Base-by-base conservation (phyloP, 1,140 invertebrate genomes). In the Caenorhabditis brenneri region DNA sequence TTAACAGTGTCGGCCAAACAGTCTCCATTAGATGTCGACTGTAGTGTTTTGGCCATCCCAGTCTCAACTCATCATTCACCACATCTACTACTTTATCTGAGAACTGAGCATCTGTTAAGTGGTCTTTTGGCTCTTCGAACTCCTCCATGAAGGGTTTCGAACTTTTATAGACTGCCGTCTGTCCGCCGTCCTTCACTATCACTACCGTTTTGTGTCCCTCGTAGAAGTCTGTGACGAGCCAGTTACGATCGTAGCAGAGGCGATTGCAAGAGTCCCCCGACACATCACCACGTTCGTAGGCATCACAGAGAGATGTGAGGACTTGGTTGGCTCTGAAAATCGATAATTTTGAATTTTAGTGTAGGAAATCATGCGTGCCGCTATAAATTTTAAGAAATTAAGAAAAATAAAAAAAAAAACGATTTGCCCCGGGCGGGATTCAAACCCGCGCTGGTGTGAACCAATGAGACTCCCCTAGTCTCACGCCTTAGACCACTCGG, bases 41-140 rank as follows among this genome's bases (percentile, higher is more conserved):
- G 81, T 88, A 88, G 22, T 86, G 58, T 31, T 31, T 51, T 9
- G 89, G 89, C 88, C 89, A 90, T 79, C 84, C 89, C 7, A 90
- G 79, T 29, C 79, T 85, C 36, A 91, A 58, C 42, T 89, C 89
- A 22, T 90, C 86, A 79, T 90, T 91, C n/a, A 90, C 86, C 15
- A 88, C 36, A 51, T 90, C 89, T 5, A 91, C 60, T 74, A 88
- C 88, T 58, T 46, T 89, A 81, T 91, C 88, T 19, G 84, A 85
- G 79, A 87, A 90, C 49, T 90, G 51, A 0, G 86, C 84, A n/a
- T 91, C 87, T 6, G 85, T 81, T 1, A 89, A 65, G 16, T 81
- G 39, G 4, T 58, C 16, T 46, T 90, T 86, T 15, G 89, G 39
- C 42, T 86, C 69, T 36, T 86, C 84, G 80, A 84, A 91, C 36